Percentiles rank a stretch among this genome's conserved stretches.
Evolutionary conservation across 2,113 vertebrate species (phyloP).

Genomic region (Thamnaconus septentrionalis): DNA sequence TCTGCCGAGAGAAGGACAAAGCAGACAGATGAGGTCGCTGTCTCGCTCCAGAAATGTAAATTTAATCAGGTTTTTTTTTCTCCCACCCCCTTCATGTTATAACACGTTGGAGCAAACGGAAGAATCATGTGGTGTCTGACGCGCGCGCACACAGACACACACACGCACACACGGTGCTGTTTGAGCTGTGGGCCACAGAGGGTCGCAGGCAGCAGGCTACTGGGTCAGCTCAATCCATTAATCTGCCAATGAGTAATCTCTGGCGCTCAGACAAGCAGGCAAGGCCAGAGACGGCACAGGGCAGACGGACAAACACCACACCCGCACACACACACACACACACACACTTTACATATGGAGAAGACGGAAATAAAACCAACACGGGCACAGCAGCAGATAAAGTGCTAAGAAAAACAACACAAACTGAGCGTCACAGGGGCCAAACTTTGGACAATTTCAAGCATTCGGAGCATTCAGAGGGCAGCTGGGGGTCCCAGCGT

Average conservation of each 20-base stretch:
- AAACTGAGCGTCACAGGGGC: too few relatives aligned
- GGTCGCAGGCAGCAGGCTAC: constrained; percentile 62
- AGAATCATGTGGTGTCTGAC: constrained; percentile 27
- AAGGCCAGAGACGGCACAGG: constrained; percentile 46
- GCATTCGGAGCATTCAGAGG: too few relatives aligned
- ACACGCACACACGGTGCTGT: constrained; percentile 4
- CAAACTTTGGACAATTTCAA: too few relatives aligned
- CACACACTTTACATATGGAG: background rate
- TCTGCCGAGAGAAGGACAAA: constrained; percentile 74
- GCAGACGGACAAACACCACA: constrained; percentile 35
- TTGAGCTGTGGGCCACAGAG: constrained; percentile 60
- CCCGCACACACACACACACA: constrained; percentile 12
- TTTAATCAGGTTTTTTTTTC: background rate
- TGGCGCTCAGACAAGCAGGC: constrained; percentile 57
- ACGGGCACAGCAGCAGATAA: too few relatives aligned
- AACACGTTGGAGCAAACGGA: constrained; percentile 18
- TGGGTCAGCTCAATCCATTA: constrained; percentile 77
- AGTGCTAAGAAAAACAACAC: too few relatives aligned
- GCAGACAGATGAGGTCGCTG: background rate
- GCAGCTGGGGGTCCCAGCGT: too few relatives aligned
- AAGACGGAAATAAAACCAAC: too few relatives aligned
- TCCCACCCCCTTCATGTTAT: constrained; percentile 7
- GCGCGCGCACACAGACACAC: background rate
- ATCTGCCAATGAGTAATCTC: constrained; percentile 76
- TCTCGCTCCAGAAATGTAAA: background rate